Conservation (phyloP, 2,888 invertebrate species). For the Mylabris sibirica region DNA sequence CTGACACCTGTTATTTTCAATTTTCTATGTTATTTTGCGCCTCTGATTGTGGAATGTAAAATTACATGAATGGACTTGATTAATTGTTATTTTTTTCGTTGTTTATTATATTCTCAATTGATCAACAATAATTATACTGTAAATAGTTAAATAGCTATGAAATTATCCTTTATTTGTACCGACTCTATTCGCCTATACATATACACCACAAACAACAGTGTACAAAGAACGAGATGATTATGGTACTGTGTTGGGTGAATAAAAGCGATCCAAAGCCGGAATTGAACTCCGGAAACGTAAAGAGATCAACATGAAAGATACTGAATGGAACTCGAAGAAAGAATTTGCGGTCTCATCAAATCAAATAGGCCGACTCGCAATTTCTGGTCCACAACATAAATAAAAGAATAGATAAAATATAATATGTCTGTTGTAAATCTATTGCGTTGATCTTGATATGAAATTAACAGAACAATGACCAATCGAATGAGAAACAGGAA, state of each 20-base stretch:
- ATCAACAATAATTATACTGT: conserved; percentile 43
- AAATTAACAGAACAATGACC: conserved; percentile 58
- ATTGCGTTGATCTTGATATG: conserved; percentile 49
- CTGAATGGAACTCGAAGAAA: conserved; percentile 33
- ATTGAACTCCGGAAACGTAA: conserved; percentile 43
- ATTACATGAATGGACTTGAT: conserved; percentile 60
- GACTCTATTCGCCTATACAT: conserved; percentile 2
- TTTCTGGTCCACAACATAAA: conserved; percentile 30
- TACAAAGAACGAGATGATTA: conserved; percentile 12
- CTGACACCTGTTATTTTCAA: conserved; percentile 61
- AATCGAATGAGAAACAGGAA: conserved; percentile 52
- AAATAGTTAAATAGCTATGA: conserved; percentile 25
- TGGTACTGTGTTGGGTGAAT: conserved; percentile 29
- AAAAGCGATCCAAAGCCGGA: conserved; percentile 34
- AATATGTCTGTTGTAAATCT: background rate
- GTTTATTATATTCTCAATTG: conserved; percentile 56
- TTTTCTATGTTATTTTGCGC: conserved; percentile 57
- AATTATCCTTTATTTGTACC: background rate
- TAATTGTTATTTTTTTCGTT: conserved; percentile 58
- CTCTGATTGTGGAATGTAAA: conserved; percentile 57
- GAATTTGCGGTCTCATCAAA: conserved; percentile 35
- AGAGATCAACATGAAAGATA: conserved; percentile 41
- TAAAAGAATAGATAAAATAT: conserved; percentile 10
- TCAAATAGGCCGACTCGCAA: conserved; percentile 49
- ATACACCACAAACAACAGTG: background rate